Evolutionary conservation across 2,888 invertebrate genomes (phyloP), one percentile per base, ranked within the genome.

Genomic region (Drosophila anomelani): DNA sequence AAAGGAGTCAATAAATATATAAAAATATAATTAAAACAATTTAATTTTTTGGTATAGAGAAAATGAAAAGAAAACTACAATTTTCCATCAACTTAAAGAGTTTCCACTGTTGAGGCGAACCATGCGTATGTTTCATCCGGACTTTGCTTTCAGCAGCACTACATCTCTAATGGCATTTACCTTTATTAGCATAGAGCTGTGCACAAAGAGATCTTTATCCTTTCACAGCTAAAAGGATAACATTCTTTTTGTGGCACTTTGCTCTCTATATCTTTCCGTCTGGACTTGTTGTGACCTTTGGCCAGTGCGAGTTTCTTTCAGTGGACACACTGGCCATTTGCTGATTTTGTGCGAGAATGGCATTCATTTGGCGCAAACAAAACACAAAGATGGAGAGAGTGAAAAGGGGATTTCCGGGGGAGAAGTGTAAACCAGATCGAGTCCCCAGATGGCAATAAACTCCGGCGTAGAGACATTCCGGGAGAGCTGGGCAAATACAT

Each of bases 401-500:
- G 29, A 7, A 13, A 1, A 20, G 15, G 15, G 12, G 26, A 26
- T 26, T 26, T 12, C 17, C 13, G 26, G 17, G 29, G 29, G 39
- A 13, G 47, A 69, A 47, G 56, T 41, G 47, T 56, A 41, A 68
- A 29, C 56, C 69, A 47, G 56, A 47, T 68, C 36, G 20, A 34
- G 69, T 68, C 67, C 69, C 67, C 39, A 47, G 67, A 69, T 56
- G 47, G 67, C 68, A 81, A 78, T 85, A 85, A 81, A 85, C 76
- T 76, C 64, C 73, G 66, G 80, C 81, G 71, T 77, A 81, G 47
- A 32, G 32, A 12, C 32, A 49, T 17, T 17, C 17, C 7, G n/a
- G 32, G 29, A 49, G n/a, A 17, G 44, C 60, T 46, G 23, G 15
- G 23, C 32, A 46, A 66, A 47, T 32, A 43, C 23, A 67, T 26